Evolutionary conservation across 1,140 invertebrate species (phyloP).

Genomic region (Macrobrachium rosenbergii): DNA sequence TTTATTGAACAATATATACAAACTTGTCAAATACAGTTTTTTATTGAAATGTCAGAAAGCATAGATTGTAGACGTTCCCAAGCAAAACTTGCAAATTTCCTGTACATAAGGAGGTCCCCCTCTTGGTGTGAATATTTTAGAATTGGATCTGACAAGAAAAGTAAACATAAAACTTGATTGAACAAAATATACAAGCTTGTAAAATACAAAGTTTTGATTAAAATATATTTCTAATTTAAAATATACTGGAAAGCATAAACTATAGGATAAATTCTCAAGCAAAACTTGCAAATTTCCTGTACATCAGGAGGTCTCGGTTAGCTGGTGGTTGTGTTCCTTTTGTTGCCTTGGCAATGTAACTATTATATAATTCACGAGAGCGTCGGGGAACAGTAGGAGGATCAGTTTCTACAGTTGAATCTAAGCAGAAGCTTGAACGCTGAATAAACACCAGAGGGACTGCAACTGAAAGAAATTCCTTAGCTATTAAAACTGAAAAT

Average conservation of each 20-base stretch:
- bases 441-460: conserved; percentile 51
- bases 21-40: too few relatives aligned
- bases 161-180: too few relatives aligned
- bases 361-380: conserved; percentile 40
- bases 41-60: too few relatives aligned
- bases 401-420: conserved; percentile 47
- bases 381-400: conserved; percentile 45
- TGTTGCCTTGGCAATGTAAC: conserved; percentile 35
- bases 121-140: neutral
- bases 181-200: too few relatives aligned
- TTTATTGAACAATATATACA: too few relatives aligned
- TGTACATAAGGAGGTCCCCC: conserved; percentile 48
- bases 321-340: conserved; percentile 45
- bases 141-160: too few relatives aligned
- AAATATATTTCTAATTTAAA: too few relatives aligned
- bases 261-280: neutral
- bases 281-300: conserved; percentile 51
- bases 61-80: neutral
- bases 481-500: too few relatives aligned
- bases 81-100: conserved; percentile 49
- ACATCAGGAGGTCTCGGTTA: conserved; percentile 51
- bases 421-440: conserved; percentile 44
- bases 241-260: too few relatives aligned
- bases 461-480: conserved; percentile 1
- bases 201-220: too few relatives aligned